Evolutionary conservation across 2,113 vertebrate genomes (phyloP), one percentile per base, ranked within the genome.

Genomic region (Jaculus jaculus): DNA sequence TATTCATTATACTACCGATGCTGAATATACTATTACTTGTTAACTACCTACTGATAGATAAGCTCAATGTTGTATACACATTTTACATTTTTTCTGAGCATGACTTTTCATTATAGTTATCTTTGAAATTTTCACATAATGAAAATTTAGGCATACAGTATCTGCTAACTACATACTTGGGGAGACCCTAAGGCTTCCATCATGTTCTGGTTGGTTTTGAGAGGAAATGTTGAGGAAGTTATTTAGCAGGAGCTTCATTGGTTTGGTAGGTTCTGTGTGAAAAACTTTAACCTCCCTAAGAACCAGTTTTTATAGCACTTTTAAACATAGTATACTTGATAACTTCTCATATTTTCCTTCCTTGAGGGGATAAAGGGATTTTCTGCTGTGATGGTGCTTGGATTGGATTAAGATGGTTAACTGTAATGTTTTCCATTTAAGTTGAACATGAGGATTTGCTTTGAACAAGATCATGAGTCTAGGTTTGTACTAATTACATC

Each of bases 401-500:
- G 39, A 30, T 74, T 83, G 32, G 72, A 60, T 51, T 26, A 77
- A 58, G 21, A n/a, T 23, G 20, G 15, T 51, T 85, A 47, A 78
- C 15, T 51, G 0, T 66, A 39, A 34, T 34, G 15, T 47, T 88
- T 91, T 81, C 75, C 10, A 1, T 86, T 93, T 72, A 81, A 68
- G 21, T 60, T 82, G 39, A 34, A 13, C 82, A 16, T 69, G 42
- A 58, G 47, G 37, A 74, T 88, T 90, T 69, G 28, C 81, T 78
- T 54, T 28, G 58, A 63, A 81, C 42, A 84, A 74, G 26, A 71
- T 63, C 7, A 32, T 79, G 7, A 39, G 26, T 5, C 39, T n/a
- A 74, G 82, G n/a, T 90, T 84, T 92, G 9, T 78, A 51, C 84
- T 34, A 87, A 82, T 80, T 66, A 69, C 26, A 28, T 65, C 54